A percentile compares a stretch with the other conserved stretches of the same genome.
Evolutionary conservation across 1,140 invertebrate species (phyloP).

Genomic region (Coptotermes formosanus): DNA sequence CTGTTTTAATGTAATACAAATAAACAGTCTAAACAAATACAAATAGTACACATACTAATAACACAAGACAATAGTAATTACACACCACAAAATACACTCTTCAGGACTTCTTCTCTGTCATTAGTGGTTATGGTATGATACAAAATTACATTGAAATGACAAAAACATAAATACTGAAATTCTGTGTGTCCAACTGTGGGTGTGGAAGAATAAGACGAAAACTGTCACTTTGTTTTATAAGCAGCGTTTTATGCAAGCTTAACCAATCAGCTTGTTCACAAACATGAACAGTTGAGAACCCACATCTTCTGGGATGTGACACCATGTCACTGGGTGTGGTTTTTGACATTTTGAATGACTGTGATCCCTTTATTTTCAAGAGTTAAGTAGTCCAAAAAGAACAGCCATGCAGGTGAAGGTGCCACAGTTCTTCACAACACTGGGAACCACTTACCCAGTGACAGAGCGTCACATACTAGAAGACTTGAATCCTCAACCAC

Average conservation of each 20-base stretch:
- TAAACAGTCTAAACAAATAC: background rate
- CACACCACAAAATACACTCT: conserved; percentile 1
- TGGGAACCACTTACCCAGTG: no score
- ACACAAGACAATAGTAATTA: background rate
- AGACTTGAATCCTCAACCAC: no score
- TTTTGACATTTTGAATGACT: no score
- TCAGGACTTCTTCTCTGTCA: background rate
- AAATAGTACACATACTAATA: background rate
- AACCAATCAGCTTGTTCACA: background rate
- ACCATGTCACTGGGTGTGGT: no score
- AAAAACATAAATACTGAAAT: background rate
- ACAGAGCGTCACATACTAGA: no score
- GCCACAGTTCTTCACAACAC: no score
- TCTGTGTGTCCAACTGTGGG: background rate
- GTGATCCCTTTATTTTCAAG: no score
- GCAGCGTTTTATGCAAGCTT: background rate
- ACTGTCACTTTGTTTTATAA: background rate
- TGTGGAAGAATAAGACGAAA: background rate
- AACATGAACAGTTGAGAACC: no score
- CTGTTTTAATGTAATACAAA: conserved; percentile 2
- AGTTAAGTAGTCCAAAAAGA: no score
- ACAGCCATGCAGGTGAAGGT: no score
- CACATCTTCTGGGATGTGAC: no score
- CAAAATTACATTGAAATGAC: background rate
- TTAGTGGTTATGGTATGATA: background rate